Conservation (phyloP, 1,140 invertebrate species). For the Acyrthosiphon pisum region DNA sequence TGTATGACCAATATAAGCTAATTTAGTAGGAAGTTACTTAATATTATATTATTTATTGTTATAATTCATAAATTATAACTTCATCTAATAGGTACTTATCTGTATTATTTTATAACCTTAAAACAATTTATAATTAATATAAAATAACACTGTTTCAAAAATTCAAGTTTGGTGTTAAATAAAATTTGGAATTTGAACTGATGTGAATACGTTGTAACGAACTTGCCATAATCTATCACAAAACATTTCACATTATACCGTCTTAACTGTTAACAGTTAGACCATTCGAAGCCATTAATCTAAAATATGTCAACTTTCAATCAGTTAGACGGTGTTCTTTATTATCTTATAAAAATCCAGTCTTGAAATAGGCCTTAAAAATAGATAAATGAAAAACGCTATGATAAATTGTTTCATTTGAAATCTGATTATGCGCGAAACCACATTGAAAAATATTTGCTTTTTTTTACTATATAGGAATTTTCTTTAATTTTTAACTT, state of each 20-base stretch:
- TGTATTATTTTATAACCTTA: background rate
- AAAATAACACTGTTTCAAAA: background rate
- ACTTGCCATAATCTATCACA: background rate
- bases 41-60: background rate
- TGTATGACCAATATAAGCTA: background rate
- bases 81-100: background rate
- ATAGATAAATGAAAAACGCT: background rate
- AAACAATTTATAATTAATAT: background rate
- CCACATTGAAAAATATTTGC: background rate
- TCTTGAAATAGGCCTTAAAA: background rate
- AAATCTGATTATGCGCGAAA: background rate
- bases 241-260: background rate
- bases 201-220: background rate
- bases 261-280: background rate
- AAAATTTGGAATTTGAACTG: background rate
- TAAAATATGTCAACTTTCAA: slow-evolving; percentile 1
- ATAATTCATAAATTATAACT: background rate
- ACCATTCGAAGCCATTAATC: slow-evolving; percentile 14
- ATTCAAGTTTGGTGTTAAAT: background rate
- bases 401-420: background rate
- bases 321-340: background rate
- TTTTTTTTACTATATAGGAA: background rate
- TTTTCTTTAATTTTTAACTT: background rate
- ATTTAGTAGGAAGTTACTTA: no score
- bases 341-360: background rate